Percentiles rank a stretch among this genome's conserved stretches.
These are phyloP conservation scores for Heliocidaris tuberculata DNA, from an alignment of 35 echinoderm and acorn worm genomes.

Conservation along the genomic window DNA sequence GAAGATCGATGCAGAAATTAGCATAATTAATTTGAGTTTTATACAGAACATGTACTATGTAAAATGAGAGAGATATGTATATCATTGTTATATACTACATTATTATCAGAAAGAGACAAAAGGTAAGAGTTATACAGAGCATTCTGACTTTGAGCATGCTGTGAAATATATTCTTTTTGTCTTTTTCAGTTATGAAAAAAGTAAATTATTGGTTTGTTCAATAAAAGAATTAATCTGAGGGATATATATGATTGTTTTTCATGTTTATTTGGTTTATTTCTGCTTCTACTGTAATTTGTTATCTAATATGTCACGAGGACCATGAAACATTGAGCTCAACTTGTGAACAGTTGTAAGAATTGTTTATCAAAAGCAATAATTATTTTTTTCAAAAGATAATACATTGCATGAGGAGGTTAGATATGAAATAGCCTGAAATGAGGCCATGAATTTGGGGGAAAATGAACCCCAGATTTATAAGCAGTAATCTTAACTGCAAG, in stretches of 20 bases:
- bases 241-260: not conserved
- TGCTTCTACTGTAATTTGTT: not conserved
- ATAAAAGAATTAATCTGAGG: not conserved
- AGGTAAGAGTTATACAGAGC: not conserved
- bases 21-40: not conserved
- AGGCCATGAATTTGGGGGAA: no score
- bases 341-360: no score
- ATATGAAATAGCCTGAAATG: no score
- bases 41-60: not conserved
- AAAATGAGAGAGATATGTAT: no score
- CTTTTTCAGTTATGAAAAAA: constrained; percentile 24
- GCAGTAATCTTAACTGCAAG: no score
- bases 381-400: no score
- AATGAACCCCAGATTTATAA: no score
- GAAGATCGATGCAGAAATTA: not conserved
- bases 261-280: not conserved
- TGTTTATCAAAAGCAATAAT: no score
- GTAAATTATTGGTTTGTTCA: constrained; percentile 33
- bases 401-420: no score
- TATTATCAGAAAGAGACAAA: not conserved
- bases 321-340: no score
- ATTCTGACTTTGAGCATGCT: not conserved
- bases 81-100: constrained; percentile 12
- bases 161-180: constrained; percentile 23
- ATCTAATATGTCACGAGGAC: not conserved